Conservation (phyloP, 2,797 vertebrate species). For the Bovichtus variegatus region DNA sequence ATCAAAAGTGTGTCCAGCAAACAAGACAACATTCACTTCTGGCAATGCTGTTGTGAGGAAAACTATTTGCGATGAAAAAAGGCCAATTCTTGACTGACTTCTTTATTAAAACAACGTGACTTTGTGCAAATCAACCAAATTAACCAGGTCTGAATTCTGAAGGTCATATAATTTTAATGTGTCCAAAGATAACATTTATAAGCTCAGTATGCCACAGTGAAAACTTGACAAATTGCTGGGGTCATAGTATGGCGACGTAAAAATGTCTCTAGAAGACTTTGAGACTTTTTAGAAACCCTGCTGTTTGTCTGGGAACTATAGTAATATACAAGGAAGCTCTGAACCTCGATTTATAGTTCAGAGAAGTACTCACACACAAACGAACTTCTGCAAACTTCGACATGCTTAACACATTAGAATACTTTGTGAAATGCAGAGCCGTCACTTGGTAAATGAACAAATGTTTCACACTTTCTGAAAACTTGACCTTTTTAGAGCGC, state of each 20-base stretch:
- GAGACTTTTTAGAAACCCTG: not conserved
- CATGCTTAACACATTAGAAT: conserved; percentile 34
- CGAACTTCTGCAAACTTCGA: conserved; percentile 19
- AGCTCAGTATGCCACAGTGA: not conserved
- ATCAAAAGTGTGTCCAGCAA: not conserved
- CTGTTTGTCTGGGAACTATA: conserved; percentile 2
- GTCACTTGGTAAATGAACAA: conserved; percentile 57
- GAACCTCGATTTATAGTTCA: conserved; percentile 3
- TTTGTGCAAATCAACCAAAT: not conserved
- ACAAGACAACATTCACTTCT: not conserved
- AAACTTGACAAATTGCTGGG: not conserved
- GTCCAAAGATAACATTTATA: not conserved
- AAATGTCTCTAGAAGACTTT: not conserved
- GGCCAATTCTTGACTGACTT: not conserved
- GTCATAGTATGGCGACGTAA: not conserved
- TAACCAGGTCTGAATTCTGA: conserved; percentile 1
- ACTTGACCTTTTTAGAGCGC: conserved; percentile 64
- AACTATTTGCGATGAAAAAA: not conserved
- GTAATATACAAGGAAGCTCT: not conserved
- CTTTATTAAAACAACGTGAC: not conserved
- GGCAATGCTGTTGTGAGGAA: not conserved
- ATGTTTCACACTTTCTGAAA: conserved; percentile 58
- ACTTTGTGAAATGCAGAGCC: conserved; percentile 35
- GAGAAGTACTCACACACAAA: not conserved
- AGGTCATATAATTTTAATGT: not conserved